Evolutionary conservation across 2,888 invertebrate genomes (phyloP), one percentile per base, ranked within the genome.

Genomic region (Scaptomyza polygonia): DNA sequence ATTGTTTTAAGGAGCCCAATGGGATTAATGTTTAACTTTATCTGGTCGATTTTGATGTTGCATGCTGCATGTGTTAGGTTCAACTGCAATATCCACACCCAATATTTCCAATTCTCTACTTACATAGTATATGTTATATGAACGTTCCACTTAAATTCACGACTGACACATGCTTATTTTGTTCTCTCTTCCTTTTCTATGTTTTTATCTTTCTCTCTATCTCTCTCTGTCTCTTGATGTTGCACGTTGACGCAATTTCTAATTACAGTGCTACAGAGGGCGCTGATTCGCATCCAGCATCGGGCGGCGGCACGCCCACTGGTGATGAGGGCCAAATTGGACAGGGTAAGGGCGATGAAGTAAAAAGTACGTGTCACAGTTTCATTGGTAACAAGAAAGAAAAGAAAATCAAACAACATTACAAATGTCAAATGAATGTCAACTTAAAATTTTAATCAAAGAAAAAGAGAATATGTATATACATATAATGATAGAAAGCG

Each of bases 251-350:
- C 68, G 65, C 77, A 63, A 73, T 75, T 78, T 74, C 51, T 73
- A 66, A 67, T 78, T 79, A 86, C 93, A 97, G 97, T 92, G 97
- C 97, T 79, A 97, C 97, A 77, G 97, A 97, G 76, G 97, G 97
- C 67, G 97, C 97, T 16, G 97, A 97, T 92, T 97, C 97, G 92
- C 95, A 96, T 84, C 96, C 96, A 67, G 96, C 93, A 48, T 96
- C 96, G 62, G 94, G 95, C 53, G 95, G 94, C 45, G 95, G 95
- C 71, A 95, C 96, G 44, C 96, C 96, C 78, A 95, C 95, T 65
- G 90, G 90, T 54, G 96, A 96, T 89, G 95, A 96, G 53, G 95
- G 94, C 77, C 96, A 95, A 84, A 96, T 96, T 90, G 96, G 96
- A 90, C 94, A 94, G 90, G 95, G 95, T 95, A 93, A 93, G 93